These are phyloP conservation scores for Nomada fabriciana DNA, from an alignment of 2,888 invertebrate genomes.

Conservation along the genomic window DNA sequence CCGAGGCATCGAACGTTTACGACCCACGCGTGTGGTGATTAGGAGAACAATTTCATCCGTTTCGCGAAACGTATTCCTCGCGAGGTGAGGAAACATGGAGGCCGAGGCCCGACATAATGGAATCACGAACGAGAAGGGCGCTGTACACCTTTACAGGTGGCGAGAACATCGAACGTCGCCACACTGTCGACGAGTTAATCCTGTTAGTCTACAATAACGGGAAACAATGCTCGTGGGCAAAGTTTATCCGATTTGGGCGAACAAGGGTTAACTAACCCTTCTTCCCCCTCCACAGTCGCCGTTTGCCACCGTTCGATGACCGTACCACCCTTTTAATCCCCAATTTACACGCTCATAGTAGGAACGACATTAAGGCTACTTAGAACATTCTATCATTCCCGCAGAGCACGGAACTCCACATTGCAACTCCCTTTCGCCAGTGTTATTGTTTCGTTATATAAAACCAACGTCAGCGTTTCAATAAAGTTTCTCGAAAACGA, in stretches of 20 bases:
- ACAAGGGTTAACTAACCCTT: background rate
- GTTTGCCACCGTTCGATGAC: no score
- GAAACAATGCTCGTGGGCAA: conserved; percentile 67
- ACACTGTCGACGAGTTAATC: conserved; percentile 57
- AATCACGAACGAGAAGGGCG: conserved; percentile 10
- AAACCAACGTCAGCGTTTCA: background rate
- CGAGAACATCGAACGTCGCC: conserved; percentile 1
- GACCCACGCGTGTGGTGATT: background rate
- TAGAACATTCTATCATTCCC: background rate
- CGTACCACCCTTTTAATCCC: background rate
- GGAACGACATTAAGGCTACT: conserved; percentile 27
- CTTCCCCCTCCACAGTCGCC: background rate
- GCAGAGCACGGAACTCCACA: background rate
- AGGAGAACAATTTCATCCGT: background rate
- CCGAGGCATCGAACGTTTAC: background rate
- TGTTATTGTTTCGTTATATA: background rate
- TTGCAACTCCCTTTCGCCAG: background rate
- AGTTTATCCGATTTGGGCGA: conserved; percentile 65
- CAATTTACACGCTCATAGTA: conserved; percentile 25
- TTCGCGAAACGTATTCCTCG: background rate
- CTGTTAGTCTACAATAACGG: conserved; percentile 63
- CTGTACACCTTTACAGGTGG: conserved; percentile 39
- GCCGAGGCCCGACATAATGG: conserved; percentile 6
- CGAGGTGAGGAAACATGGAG: background rate
- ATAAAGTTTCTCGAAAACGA: background rate